Percentiles rank a stretch among this genome's conserved stretches.
Conservation (phyloP, 2,888 invertebrate species). For the Myopa testacea region DNA sequence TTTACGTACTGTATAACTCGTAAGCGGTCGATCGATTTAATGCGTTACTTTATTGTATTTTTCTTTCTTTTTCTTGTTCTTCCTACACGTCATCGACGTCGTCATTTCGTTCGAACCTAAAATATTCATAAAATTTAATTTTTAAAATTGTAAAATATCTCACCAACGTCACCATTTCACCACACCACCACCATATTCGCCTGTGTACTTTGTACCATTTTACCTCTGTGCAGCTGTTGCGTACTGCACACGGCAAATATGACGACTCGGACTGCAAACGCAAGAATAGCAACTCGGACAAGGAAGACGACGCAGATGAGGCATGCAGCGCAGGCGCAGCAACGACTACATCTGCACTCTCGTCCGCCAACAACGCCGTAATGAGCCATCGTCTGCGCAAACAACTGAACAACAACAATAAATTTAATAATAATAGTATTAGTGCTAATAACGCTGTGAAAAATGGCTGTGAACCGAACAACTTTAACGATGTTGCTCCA, state of each 20-base stretch:
- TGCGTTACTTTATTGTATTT: conserved; percentile 45
- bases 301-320: conserved; percentile 50
- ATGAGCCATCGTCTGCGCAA: conserved; percentile 67
- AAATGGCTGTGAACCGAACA: conserved; percentile 49
- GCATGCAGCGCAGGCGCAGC: conserved; percentile 54
- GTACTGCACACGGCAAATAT: conserved; percentile 52
- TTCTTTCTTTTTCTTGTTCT: conserved; percentile 41
- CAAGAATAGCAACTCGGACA: conserved; percentile 64
- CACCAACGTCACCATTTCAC: conserved; percentile 30
- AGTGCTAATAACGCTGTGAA: conserved; percentile 45
- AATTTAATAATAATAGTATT: conserved; percentile 50
- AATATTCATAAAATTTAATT: conserved; percentile 30
- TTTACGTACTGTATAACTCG: not conserved
- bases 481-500: conserved; percentile 45
- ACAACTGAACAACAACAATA: conserved; percentile 54
- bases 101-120: conserved; percentile 34
- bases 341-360: conserved; percentile 46
- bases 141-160: conserved; percentile 23
- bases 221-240: conserved; percentile 49
- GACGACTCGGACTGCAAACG: conserved; percentile 63
- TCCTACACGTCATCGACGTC: conserved; percentile 41
- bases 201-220: conserved; percentile 17
- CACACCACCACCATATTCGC: conserved; percentile 22
- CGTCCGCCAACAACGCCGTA: conserved; percentile 49
- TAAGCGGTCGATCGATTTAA: conserved; percentile 44